Evolutionary conservation across 2,113 vertebrate genomes (phyloP).

Genomic region (Psammodynastes pulverulentus): DNA sequence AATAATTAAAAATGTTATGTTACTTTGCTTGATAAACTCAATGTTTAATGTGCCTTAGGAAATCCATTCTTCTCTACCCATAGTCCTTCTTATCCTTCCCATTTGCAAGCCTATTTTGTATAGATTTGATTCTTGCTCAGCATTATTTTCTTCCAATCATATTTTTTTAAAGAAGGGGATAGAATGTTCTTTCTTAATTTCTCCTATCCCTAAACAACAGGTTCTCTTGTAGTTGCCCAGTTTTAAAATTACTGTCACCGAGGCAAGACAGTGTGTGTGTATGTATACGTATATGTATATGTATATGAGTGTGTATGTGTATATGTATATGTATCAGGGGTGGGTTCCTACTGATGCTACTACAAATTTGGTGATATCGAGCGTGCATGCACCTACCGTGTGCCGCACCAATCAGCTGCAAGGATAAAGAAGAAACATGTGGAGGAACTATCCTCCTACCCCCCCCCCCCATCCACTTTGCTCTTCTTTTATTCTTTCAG

Average conservation of each 20-base stretch:
- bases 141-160: not conserved
- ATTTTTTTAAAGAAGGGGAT: not conserved
- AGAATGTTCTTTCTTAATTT: not conserved
- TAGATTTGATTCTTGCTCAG: not conserved
- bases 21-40: not conserved
- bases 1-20: not conserved
- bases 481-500: no score
- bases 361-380: no score
- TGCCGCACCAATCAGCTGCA: no score
- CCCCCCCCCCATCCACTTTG: no score
- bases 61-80: not conserved
- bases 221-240: not conserved
- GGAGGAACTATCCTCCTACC: no score
- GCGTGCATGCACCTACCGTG: no score
- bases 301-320: not conserved
- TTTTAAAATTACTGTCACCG: constrained; percentile 32
- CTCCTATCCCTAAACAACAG: not conserved
- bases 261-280: constrained; percentile 20
- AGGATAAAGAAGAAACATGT: no score
- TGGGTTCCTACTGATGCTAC: no score
- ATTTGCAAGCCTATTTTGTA: not conserved
- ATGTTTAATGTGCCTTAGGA: not conserved
- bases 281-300: not conserved
- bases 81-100: not conserved
- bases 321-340: no score